A percentile compares a stretch with the other conserved stretches of the same genome.
phyloP scores from a whole-genome alignment of 2,888 invertebrate species.

The Platycnemis pennipes region DNA sequence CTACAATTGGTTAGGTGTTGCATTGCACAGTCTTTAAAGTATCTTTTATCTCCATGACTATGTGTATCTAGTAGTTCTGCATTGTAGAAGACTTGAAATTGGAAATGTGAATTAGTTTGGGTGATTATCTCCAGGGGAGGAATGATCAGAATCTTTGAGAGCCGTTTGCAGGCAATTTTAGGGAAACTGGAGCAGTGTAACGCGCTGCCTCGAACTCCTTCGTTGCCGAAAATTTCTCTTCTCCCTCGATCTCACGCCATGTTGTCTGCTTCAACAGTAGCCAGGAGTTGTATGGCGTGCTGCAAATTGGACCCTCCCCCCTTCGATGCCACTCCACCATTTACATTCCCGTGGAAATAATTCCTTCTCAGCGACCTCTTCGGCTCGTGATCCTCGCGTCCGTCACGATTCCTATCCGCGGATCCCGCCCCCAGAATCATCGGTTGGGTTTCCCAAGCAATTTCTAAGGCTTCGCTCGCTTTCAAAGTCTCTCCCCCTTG shows the following conservation, averaged over 20 bases:
- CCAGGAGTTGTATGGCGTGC: neutral
- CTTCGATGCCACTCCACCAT: neutral
- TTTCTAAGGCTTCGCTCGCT: constrained; percentile 21
- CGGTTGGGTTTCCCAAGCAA: neutral
- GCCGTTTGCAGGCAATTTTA: neutral
- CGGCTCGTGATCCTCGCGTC: neutral
- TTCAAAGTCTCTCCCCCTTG: neutral
- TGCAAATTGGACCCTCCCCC: neutral
- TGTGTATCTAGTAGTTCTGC: too few relatives aligned
- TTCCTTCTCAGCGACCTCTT: neutral
- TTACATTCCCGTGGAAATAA: neutral
- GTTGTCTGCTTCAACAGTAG: neutral
- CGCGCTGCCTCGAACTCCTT: neutral
- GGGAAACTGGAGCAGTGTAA: neutral
- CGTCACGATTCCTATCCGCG: neutral
- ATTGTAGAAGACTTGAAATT: too few relatives aligned
- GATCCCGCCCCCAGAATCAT: neutral
- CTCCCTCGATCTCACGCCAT: neutral
- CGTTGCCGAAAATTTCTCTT: neutral
- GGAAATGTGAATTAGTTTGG: too few relatives aligned
- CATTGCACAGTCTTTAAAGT: too few relatives aligned
- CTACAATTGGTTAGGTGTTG: too few relatives aligned
- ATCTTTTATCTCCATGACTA: too few relatives aligned
- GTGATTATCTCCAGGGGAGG: too few relatives aligned
- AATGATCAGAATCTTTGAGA: neutral